These are phyloP conservation scores for Alectoris magna DNA, from an alignment of 2,797 vertebrate species.

Conservation along the genomic window DNA sequence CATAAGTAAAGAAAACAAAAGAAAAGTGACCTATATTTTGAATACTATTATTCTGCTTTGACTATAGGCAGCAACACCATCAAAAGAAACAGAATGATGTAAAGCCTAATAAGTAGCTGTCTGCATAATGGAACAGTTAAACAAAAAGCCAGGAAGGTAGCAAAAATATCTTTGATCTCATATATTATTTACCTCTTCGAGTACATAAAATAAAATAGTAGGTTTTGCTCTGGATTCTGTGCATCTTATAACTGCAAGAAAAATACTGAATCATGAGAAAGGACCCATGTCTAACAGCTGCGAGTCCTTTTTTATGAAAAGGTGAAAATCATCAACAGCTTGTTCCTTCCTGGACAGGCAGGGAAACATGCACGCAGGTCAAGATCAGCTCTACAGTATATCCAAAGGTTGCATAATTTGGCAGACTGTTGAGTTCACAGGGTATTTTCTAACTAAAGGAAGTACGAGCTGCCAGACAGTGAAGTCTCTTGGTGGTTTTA, in stretches of 20 bases:
- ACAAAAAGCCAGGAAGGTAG: neutral
- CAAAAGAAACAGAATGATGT: constrained; percentile 11
- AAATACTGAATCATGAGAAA: neutral
- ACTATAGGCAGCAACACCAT: neutral
- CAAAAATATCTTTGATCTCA: neutral
- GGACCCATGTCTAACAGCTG: neutral
- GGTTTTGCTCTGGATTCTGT: neutral
- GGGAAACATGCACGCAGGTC: neutral
- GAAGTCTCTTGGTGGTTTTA: neutral
- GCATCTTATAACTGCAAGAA: neutral
- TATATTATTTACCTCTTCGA: neutral
- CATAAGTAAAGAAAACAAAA: neutral
- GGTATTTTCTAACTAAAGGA: neutral
- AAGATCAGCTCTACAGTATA: neutral
- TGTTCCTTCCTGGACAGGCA: neutral
- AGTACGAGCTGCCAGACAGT: neutral
- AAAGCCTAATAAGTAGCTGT: neutral
- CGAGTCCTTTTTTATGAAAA: neutral
- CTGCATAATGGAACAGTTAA: neutral
- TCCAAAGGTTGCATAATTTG: neutral
- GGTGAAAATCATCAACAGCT: neutral
- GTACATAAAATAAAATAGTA: neutral
- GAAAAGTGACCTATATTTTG: neutral
- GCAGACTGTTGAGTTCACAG: neutral
- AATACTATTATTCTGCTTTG: neutral